phyloP scores from a whole-genome alignment of 1,140 invertebrate species.

The Lordiphosa clarofinis region DNA sequence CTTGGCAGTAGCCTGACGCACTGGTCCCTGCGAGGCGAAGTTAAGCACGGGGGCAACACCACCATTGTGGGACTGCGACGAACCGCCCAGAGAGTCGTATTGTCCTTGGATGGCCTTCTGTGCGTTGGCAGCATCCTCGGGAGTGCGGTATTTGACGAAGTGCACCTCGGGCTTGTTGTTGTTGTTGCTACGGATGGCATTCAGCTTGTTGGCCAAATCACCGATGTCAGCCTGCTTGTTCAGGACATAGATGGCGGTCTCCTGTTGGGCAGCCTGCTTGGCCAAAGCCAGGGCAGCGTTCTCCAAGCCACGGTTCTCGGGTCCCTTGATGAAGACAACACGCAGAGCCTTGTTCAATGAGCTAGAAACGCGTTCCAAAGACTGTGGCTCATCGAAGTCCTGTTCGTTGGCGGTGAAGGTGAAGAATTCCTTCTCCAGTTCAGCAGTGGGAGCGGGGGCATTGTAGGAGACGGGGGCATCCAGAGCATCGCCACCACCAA shows the following conservation, averaged over 20 bases:
- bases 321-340: constrained; percentile 68
- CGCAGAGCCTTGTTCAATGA: constrained; percentile 55
- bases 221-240: constrained; percentile 70
- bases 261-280: constrained; percentile 59
- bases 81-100: constrained; percentile 56
- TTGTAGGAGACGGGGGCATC: constrained; percentile 50
- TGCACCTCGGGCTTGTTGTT: constrained; percentile 70
- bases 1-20: constrained; percentile 50
- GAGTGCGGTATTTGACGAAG: constrained; percentile 69
- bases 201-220: constrained; percentile 65
- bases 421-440: constrained; percentile 58
- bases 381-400: constrained; percentile 44
- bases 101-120: constrained; percentile 56
- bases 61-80: constrained; percentile 43
- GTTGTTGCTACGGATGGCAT: constrained; percentile 55
- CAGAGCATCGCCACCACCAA: constrained; percentile 27
- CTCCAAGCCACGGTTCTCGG: constrained; percentile 57
- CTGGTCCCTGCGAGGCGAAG: constrained; percentile 65
- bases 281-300: constrained; percentile 49
- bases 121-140: constrained; percentile 57
- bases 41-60: constrained; percentile 65
- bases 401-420: constrained; percentile 43
- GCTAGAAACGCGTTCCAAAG: constrained; percentile 24
- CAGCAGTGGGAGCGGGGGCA: constrained; percentile 54
- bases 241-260: constrained; percentile 67